A percentile compares a stretch with the other conserved stretches of the same genome.
Conservation (phyloP, 2,797 vertebrate genomes). For the Gadopsis bispinosus region DNA sequence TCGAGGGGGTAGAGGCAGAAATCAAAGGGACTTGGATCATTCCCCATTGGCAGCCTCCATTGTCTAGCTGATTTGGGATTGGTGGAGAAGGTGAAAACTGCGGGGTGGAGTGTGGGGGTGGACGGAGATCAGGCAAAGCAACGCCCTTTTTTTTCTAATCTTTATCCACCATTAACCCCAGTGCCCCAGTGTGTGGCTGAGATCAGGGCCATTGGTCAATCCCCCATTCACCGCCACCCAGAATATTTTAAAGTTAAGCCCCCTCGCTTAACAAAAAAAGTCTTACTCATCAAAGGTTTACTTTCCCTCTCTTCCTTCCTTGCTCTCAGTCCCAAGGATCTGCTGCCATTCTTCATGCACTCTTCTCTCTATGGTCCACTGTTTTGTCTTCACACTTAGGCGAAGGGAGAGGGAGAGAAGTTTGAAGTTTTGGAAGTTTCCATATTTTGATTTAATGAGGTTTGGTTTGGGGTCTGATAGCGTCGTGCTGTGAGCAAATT, state of each 20-base stretch:
- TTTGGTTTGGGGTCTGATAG: slow-evolving; percentile 70
- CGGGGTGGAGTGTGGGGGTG: slow-evolving; percentile 68
- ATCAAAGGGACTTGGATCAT: slow-evolving; percentile 82
- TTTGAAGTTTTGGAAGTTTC: slow-evolving; percentile 76
- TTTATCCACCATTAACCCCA: slow-evolving; percentile 90
- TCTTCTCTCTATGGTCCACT: slow-evolving; percentile 67
- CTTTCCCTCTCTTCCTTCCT: slow-evolving; percentile 66
- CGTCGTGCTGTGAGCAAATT: slow-evolving; percentile 78
- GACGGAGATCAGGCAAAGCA: slow-evolving; percentile 81
- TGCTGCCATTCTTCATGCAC: slow-evolving; percentile 52
- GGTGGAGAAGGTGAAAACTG: slow-evolving; percentile 73
- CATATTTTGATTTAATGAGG: slow-evolving; percentile 75
- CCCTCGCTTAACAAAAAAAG: slow-evolving; percentile 83
- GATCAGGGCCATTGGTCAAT: slow-evolving; percentile 89
- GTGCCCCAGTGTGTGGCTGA: slow-evolving; percentile 84
- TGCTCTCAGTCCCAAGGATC: slow-evolving; percentile 68
- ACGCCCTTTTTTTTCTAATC: slow-evolving; percentile 80
- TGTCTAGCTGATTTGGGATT: slow-evolving; percentile 83
- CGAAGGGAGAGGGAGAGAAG: slow-evolving; percentile 28
- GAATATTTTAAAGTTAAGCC: slow-evolving; percentile 90
- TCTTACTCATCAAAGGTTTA: slow-evolving; percentile 85
- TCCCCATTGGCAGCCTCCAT: slow-evolving; percentile 83
- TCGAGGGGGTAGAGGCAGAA: slow-evolving; percentile 75
- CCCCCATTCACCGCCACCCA: slow-evolving; percentile 84
- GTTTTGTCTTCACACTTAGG: slow-evolving; percentile 78